phyloP scores from a whole-genome alignment of 2,113 vertebrate species.

The Aepyceros melampus region DNA sequence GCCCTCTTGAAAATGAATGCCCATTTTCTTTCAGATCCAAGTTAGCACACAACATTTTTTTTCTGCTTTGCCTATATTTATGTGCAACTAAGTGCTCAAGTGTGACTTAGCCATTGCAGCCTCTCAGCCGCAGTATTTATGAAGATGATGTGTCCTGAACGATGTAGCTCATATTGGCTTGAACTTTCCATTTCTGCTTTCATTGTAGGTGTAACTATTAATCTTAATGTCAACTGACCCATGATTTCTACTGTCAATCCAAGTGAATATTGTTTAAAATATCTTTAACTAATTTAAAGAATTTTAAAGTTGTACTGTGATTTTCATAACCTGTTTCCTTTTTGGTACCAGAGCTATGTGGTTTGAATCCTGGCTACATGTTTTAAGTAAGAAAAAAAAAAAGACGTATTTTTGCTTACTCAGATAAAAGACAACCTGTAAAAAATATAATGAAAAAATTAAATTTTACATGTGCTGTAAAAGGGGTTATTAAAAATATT shows the following conservation, averaged over 20 bases:
- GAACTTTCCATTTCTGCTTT: constrained; percentile 79
- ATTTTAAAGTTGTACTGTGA: constrained; percentile 87
- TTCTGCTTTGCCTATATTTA: constrained; percentile 78
- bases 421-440: constrained; percentile 79
- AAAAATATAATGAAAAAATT: constrained; percentile 76
- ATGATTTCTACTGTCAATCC: constrained; percentile 86
- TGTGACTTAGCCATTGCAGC: constrained; percentile 80
- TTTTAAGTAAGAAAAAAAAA: constrained; percentile 81
- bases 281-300: constrained; percentile 81
- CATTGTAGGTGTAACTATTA: constrained; percentile 82
- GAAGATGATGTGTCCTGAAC: constrained; percentile 78
- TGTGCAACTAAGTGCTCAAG: constrained; percentile 81
- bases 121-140: constrained; percentile 76
- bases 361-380: constrained; percentile 84
- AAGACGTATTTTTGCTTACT: constrained; percentile 87
- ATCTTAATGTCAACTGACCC: constrained; percentile 81
- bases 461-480: constrained; percentile 86
- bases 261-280: constrained; percentile 86
- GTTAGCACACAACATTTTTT: constrained; percentile 73
- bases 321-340: constrained; percentile 87
- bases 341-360: constrained; percentile 82
- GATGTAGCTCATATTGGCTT: constrained; percentile 81
- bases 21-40: constrained; percentile 76
- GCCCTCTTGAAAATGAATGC: constrained; percentile 74
- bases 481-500: constrained; percentile 86